These are phyloP conservation scores for Eilema sororculum DNA, from an alignment of 2,888 invertebrate species.

Conservation along the genomic window DNA sequence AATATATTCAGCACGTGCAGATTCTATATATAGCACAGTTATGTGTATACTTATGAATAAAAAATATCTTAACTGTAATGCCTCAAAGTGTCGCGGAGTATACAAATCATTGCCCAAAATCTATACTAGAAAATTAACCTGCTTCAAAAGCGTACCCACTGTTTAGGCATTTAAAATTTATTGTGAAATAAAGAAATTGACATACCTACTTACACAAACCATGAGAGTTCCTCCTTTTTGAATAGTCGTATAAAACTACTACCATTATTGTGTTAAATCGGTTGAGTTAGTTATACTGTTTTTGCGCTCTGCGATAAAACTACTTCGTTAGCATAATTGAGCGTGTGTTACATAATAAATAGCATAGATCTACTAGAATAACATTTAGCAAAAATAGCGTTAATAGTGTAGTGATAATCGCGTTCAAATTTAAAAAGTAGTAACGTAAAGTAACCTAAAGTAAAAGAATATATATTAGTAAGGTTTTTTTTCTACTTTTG, in stretches of 20 bases:
- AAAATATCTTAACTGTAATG: neutral
- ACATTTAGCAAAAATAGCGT: neutral
- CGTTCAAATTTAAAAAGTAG: too few relatives aligned
- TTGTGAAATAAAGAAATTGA: neutral
- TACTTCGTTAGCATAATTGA: neutral
- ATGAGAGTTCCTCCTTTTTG: neutral
- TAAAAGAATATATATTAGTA: too few relatives aligned
- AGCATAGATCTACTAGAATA: neutral
- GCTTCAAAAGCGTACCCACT: too few relatives aligned
- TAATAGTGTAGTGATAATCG: neutral
- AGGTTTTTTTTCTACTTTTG: too few relatives aligned
- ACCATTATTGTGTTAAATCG: neutral
- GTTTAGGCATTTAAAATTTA: neutral
- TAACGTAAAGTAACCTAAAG: too few relatives aligned
- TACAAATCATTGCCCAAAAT: neutral
- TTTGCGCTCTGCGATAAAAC: slow-evolving; percentile 3
- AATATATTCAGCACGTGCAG: slow-evolving; percentile 56
- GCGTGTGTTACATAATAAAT: neutral
- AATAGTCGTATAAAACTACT: neutral
- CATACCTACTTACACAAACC: neutral
- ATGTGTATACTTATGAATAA: slow-evolving; percentile 3
- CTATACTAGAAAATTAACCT: neutral
- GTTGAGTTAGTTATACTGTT: slow-evolving; percentile 16
- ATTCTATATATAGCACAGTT: slow-evolving; percentile 18
- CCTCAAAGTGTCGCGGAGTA: neutral